phyloP scores from a whole-genome alignment of 2,113 vertebrate species.

The Alces alces region DNA sequence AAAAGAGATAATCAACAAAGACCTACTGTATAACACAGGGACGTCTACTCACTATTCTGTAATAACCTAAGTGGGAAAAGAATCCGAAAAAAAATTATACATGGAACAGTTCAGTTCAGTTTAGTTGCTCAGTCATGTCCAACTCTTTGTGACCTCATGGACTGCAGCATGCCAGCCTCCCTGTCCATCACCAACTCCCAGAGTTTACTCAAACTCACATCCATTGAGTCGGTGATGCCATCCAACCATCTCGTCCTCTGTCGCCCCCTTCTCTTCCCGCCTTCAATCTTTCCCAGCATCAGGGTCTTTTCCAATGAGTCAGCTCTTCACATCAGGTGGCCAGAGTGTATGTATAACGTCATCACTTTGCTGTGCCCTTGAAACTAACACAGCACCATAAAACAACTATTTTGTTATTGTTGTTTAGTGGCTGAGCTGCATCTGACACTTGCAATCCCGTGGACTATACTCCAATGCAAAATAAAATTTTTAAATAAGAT shows the following conservation, averaged over 20 bases:
- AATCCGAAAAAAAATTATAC: not conserved
- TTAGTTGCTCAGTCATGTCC: accelerated
- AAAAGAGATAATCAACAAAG: not conserved
- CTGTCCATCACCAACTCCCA: not conserved
- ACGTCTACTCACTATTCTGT: not conserved
- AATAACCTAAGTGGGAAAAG: not conserved
- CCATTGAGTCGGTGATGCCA: not conserved
- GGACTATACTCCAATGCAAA: not conserved
- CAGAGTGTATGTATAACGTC: accelerated
- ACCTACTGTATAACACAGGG: not conserved
- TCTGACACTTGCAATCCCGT: not conserved
- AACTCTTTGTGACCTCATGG: not conserved
- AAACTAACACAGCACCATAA: not conserved
- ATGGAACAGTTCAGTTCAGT: not conserved
- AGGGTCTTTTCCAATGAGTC: not conserved
- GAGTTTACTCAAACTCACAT: not conserved
- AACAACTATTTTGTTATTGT: not conserved
- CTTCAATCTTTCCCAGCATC: not conserved
- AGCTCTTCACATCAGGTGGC: not conserved
- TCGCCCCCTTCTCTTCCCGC: not conserved
- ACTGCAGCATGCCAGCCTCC: not conserved
- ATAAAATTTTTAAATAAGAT: not conserved
- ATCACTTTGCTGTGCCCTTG: not conserved
- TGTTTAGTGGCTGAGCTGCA: not conserved
- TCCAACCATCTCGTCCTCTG: not conserved